Evolutionary conservation across 2,113 vertebrate species (phyloP).

Genomic region (Chrysochloris asiatica): DNA sequence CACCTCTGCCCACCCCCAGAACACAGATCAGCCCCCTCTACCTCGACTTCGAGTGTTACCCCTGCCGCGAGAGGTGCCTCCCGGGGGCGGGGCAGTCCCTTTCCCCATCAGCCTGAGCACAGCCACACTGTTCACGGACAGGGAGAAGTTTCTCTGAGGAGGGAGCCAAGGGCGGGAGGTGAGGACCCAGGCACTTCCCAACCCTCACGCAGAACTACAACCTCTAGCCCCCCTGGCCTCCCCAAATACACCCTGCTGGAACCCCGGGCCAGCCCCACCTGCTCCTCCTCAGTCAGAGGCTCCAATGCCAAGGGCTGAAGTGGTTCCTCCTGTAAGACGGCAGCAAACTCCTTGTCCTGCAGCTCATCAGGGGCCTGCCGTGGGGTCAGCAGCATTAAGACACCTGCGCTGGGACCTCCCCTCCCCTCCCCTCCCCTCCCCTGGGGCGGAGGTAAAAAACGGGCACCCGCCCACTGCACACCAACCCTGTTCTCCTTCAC

Average conservation of each 20-base stretch:
- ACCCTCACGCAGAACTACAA: background rate
- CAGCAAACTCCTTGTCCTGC: slow-evolving; percentile 94
- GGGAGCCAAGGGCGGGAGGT: slow-evolving; percentile 35
- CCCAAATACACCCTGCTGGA: background rate
- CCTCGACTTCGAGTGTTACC: slow-evolving; percentile 91
- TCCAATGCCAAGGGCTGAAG: slow-evolving; percentile 93
- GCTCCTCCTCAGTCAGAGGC: slow-evolving; percentile 94
- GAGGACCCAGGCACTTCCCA: slow-evolving; percentile 27
- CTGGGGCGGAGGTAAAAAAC: too few relatives aligned
- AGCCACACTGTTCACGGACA: slow-evolving; percentile 96
- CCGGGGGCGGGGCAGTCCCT: slow-evolving; percentile 86
- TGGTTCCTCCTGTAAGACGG: slow-evolving; percentile 93
- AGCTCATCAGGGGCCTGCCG: slow-evolving; percentile 92
- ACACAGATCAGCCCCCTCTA: slow-evolving; percentile 63
- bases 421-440: accelerated
- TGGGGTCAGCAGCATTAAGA: background rate
- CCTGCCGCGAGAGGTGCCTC: slow-evolving; percentile 89
- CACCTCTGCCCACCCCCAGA: background rate
- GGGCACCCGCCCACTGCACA: too few relatives aligned
- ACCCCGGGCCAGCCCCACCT: slow-evolving; percentile 82
- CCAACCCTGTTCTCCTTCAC: slow-evolving; percentile 93
- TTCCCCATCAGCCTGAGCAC: slow-evolving; percentile 96
- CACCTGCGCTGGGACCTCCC: background rate
- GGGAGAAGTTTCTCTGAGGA: slow-evolving; percentile 94
- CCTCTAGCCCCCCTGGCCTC: background rate